Evolutionary conservation across 2,113 vertebrate genomes (phyloP).

Genomic region (Nestor notabilis): DNA sequence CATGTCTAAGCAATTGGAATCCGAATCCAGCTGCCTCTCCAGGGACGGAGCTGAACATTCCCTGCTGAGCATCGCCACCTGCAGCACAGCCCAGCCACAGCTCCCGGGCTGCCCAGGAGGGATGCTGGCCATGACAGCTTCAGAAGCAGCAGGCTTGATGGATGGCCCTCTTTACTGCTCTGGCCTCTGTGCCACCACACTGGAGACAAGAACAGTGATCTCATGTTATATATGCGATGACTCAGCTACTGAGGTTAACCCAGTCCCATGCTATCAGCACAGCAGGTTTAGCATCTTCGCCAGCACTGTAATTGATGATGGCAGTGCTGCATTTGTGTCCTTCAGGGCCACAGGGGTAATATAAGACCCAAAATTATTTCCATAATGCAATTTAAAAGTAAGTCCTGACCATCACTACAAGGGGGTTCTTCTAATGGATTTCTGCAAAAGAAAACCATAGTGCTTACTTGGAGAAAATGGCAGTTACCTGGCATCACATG

Average conservation of each 20-base stretch:
- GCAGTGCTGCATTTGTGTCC: background rate
- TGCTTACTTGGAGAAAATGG: background rate
- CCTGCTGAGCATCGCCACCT: background rate
- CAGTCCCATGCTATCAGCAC: fast-evolving
- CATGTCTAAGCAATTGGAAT: background rate
- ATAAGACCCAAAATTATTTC: background rate
- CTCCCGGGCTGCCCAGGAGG: background rate
- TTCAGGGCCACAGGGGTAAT: background rate
- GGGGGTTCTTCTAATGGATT: background rate
- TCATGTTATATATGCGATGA: background rate
- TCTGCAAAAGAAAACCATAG: background rate
- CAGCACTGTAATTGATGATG: fast-evolving
- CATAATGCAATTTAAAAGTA: fast-evolving
- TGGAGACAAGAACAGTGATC: background rate
- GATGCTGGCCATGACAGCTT: background rate
- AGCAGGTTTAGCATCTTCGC: background rate
- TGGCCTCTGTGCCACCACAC: background rate
- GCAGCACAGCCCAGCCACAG: background rate
- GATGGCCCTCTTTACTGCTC: background rate
- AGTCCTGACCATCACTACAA: background rate
- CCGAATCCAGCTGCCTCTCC: background rate
- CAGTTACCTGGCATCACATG: background rate
- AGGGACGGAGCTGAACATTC: background rate
- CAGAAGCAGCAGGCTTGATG: background rate
- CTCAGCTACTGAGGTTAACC: background rate